Percentiles rank a stretch among this genome's conserved stretches.
phyloP scores from a whole-genome alignment of 2,888 invertebrate genomes.

The Lasioglossum morio region DNA sequence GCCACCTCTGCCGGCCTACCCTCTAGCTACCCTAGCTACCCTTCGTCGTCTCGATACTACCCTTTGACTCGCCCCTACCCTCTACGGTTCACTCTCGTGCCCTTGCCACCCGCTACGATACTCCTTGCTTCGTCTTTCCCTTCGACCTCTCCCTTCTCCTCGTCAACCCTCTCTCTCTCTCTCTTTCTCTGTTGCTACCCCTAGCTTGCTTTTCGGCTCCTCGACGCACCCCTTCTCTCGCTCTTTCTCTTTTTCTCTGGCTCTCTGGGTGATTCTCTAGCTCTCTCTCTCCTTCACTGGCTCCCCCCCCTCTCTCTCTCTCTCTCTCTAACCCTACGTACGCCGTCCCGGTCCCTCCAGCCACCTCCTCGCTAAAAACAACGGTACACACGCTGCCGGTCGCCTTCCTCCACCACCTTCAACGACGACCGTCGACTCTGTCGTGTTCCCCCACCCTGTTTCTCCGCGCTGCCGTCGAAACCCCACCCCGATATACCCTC shows the following conservation, averaged over 20 bases:
- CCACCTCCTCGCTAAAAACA: conserved; percentile 43
- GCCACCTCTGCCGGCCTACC: conserved; percentile 60
- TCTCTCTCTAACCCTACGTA: conserved; percentile 3
- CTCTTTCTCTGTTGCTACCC: neutral
- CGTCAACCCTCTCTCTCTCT: neutral
- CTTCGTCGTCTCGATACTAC: conserved; percentile 30
- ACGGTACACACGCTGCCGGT: conserved; percentile 48
- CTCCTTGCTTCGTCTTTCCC: conserved; percentile 17
- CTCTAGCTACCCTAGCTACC: conserved; percentile 35
- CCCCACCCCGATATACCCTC: conserved; percentile 52
- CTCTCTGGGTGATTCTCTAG: neutral
- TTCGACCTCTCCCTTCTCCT: conserved; percentile 3
- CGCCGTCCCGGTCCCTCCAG: conserved; percentile 6
- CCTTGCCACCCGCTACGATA: conserved; percentile 32
- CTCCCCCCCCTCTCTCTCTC: neutral
- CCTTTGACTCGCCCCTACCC: conserved; percentile 28
- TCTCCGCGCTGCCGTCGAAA: conserved; percentile 12
- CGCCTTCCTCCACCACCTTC: conserved; percentile 31
- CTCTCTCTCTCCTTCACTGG: neutral
- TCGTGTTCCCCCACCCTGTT: neutral
- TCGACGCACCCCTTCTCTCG: neutral
- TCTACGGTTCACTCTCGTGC: conserved; percentile 23
- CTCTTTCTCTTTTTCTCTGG: neutral
- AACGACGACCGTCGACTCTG: conserved; percentile 23
- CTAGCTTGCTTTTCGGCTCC: conserved; percentile 29